Conservation (phyloP, 64 coral and sea anemone species). For the Catalaphyllia jardinei region DNA sequence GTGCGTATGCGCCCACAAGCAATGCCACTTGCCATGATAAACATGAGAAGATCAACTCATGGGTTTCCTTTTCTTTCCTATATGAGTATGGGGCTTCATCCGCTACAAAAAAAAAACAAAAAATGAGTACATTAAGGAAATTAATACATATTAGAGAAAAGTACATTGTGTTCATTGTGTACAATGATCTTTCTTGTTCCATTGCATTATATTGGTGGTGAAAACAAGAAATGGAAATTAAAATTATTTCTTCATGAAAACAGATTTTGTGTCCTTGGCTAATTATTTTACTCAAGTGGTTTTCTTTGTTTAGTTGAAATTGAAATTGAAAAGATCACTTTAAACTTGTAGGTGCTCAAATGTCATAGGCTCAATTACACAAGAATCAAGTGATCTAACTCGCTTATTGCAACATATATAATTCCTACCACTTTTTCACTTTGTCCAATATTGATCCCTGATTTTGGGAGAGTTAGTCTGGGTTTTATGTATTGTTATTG, state of each 20-base stretch:
- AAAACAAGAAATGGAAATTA: not conserved
- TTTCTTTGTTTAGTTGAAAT: conserved; percentile 48
- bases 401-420: conserved; percentile 38
- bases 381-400: conserved; percentile 50
- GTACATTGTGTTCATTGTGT: too few relatives aligned
- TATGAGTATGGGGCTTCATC: too few relatives aligned
- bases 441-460: conserved; percentile 53
- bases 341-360: conserved; percentile 30
- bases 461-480: conserved; percentile 38
- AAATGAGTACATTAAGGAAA: too few relatives aligned
- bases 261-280: conserved; percentile 13
- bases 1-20: too few relatives aligned
- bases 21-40: too few relatives aligned
- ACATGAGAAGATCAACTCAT: too few relatives aligned
- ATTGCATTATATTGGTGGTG: too few relatives aligned
- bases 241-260: not conserved
- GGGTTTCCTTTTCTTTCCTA: too few relatives aligned
- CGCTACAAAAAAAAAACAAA: too few relatives aligned
- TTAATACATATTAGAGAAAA: too few relatives aligned
- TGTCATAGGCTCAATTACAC: conserved; percentile 45
- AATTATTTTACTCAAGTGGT: conserved; percentile 33
- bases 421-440: conserved; percentile 39
- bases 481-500: conserved; percentile 33
- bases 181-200: too few relatives aligned
- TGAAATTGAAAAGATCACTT: conserved; percentile 44